phyloP scores from a whole-genome alignment of 2,888 invertebrate species.

The Melinaea menophilus region DNA sequence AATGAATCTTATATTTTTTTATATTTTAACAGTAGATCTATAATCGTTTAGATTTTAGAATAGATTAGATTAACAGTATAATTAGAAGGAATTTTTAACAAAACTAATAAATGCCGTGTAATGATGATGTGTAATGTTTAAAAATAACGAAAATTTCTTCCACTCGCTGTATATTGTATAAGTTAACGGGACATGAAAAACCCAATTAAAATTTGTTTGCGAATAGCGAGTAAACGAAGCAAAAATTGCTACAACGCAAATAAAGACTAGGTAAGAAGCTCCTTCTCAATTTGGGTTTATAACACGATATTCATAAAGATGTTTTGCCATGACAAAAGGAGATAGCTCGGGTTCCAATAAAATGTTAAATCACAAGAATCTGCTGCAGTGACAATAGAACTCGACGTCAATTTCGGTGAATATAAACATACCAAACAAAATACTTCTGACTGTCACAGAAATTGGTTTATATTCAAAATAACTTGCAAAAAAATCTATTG shows the following conservation, averaged over 20 bases:
- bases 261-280: constrained; percentile 69
- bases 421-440: constrained; percentile 22
- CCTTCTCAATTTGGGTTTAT: constrained; percentile 67
- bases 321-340: constrained; percentile 58
- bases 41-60: no score
- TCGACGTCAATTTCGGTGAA: constrained; percentile 31
- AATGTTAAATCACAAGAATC: constrained; percentile 60
- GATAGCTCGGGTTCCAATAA: constrained; percentile 45
- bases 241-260: constrained; percentile 67
- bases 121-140: no score
- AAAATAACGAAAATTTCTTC: constrained; percentile 44
- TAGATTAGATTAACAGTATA: no score
- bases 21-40: no score
- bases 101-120: constrained; percentile 25
- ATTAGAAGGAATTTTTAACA: constrained; percentile 26
- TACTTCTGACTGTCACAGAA: background rate
- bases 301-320: constrained; percentile 74
- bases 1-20: constrained; percentile 11
- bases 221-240: constrained; percentile 63
- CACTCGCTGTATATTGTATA: constrained; percentile 56
- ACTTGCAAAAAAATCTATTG: no score
- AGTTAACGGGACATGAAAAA: constrained; percentile 64
- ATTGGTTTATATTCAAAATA: no score
- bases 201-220: constrained; percentile 74
- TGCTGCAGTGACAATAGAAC: constrained; percentile 40